These are phyloP conservation scores for Copidosoma floridanum DNA, from an alignment of 1,140 invertebrate genomes.

Conservation along the genomic window DNA sequence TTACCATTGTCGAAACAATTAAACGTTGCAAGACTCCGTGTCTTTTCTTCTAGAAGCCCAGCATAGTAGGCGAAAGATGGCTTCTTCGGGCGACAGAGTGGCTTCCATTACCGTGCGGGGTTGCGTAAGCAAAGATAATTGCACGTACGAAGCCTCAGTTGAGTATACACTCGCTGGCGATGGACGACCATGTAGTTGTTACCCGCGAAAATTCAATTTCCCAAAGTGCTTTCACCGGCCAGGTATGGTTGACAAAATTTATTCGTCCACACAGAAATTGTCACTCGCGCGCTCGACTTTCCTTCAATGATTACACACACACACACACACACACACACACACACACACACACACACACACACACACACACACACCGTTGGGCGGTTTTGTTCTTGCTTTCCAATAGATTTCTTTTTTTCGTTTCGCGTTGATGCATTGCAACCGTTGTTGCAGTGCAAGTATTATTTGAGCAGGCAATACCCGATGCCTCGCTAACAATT, in stretches of 20 bases:
- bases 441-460: too few relatives aligned
- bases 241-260: not conserved
- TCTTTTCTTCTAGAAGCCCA: too few relatives aligned
- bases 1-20: slow-evolving; percentile 20
- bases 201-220: slow-evolving; percentile 17
- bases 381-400: too few relatives aligned
- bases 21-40: slow-evolving; percentile 6
- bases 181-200: slow-evolving; percentile 22
- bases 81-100: not conserved
- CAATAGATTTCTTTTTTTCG: too few relatives aligned
- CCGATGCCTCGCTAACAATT: too few relatives aligned
- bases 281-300: not conserved
- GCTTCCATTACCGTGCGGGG: slow-evolving; percentile 12
- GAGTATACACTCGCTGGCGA: slow-evolving; percentile 4
- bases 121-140: slow-evolving; percentile 19
- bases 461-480: too few relatives aligned
- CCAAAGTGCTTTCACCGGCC: slow-evolving; percentile 17
- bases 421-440: too few relatives aligned
- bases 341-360: too few relatives aligned
- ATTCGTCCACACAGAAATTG: not conserved
- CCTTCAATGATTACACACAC: too few relatives aligned
- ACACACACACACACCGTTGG: too few relatives aligned
- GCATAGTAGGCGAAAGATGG: too few relatives aligned
- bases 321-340: too few relatives aligned
- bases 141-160: slow-evolving; percentile 3